Percentiles rank a stretch among this genome's conserved stretches.
phyloP scores from a whole-genome alignment of 2,888 invertebrate species.

The Tetrapedia diversipes region DNA sequence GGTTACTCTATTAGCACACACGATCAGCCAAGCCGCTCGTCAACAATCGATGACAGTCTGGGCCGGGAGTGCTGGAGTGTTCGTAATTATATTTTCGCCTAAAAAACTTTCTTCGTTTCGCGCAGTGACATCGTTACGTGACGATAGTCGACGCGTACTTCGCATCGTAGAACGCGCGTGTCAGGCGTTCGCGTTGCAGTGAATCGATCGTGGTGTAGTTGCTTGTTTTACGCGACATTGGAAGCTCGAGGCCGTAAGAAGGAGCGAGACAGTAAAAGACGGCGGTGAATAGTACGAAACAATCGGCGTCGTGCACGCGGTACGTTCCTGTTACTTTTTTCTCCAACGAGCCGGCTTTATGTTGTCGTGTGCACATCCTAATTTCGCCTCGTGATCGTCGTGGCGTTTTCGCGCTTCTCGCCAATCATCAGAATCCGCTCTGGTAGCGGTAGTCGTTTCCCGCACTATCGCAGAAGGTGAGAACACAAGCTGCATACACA shows the following conservation, averaged over 20 bases:
- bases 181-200: constrained; percentile 20
- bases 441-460: constrained; percentile 21
- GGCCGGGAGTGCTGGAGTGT: constrained; percentile 60
- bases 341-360: constrained; percentile 41
- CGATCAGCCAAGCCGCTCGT: constrained; percentile 51
- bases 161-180: constrained; percentile 11
- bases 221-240: constrained; percentile 33
- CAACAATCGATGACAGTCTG: constrained; percentile 72
- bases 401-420: constrained; percentile 44
- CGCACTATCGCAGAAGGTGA: constrained; percentile 20
- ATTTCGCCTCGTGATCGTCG: constrained; percentile 54
- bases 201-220: constrained; percentile 36
- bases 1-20: neutral
- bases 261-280: constrained; percentile 32
- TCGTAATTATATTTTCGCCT: constrained; percentile 49
- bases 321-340: constrained; percentile 45
- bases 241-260: constrained; percentile 5
- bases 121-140: constrained; percentile 1
- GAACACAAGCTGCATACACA: constrained; percentile 35
- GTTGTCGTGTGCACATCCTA: constrained; percentile 25
- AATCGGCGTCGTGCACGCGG: constrained; percentile 57
- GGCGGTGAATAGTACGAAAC: constrained; percentile 38
- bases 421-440: constrained; percentile 19
- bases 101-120: constrained; percentile 28
- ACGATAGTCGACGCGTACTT: neutral